Evolutionary conservation across 2,888 invertebrate species (phyloP), one percentile per base, ranked within the genome.

Genomic region (Eristalinus aeneus): DNA sequence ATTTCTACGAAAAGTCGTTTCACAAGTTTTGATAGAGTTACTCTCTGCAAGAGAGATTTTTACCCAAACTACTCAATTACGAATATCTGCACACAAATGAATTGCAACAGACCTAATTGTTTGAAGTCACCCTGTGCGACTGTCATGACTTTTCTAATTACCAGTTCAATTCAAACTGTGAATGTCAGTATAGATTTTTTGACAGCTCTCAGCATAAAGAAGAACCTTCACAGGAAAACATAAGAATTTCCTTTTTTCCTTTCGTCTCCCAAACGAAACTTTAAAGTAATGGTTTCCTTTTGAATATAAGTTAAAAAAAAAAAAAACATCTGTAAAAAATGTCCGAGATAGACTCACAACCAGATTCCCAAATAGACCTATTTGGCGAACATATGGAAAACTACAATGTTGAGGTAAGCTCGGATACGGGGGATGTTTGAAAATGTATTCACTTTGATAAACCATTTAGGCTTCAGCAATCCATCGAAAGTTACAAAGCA

Each of bases 401-500:
- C 87, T 92, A 92, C 83, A 91, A 91, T 82, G 90, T 93, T 6
- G 93, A 93, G 90, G 93, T 93, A 82, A 89, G 88, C 71, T 39
- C 56, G 34, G 75, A 20, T 31, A 12, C 36, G 23, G 12, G 16
- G 16, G 9, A 54, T 20, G 10, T 12, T 12, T 12, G 9, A 39
- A 60, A n/a, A 22, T 54, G 60, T 6, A 11, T 60, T 16, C 22
- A 23, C 31, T 46, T n/a, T 9, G 22, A 80, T 65, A 60, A 69
- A 9, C 3, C 56, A 56, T 27, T 23, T 22, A 95, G 95, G 94
- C 94, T 89, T 94, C 94, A 10, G 95, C 95, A 1, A 91, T 95
- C 20, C 94, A 94, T 90, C 94, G 96, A 86, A 97, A 97, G 92
- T 92, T 97, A 31, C 95, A 96, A 90, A 96, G 97, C 90, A 97